Base-by-base conservation (phyloP, 2,797 vertebrate species). In the Pantherophis vulpinus region DNA sequence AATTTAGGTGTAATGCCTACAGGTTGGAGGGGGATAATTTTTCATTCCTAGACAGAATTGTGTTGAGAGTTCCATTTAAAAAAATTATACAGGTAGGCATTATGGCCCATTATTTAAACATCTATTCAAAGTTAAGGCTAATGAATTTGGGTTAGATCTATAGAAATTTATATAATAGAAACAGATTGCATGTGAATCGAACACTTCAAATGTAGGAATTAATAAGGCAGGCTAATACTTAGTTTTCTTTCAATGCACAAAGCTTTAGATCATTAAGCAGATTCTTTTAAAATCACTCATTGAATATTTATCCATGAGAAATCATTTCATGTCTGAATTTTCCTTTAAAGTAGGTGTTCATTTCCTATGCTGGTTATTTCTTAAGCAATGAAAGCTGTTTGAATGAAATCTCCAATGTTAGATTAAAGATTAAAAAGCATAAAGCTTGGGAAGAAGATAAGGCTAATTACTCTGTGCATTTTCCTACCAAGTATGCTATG, bases 331-430 rank as follows among this genome's bases (percentile, higher is more conserved):
- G 93, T 97, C 95, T 94, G 96, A 95, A 93, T 94, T 70, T 70
- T 94, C 59, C 59, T 86, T 87, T 89, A 88, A 95, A 89, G 59
- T 87, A 96, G 88, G 0, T 92, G 93, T 95, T 94, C 89, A 96
- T 95, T 97, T 96, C 94, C 95, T 94, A 96, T 96, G 93, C 90
- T 97, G 95, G 95, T 97, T 93, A 93, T 94, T 95, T 89, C 58
- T 95, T 93, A 95, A 96, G 94, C 95, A 96, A 96, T 51, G 94
- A 89, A 96, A 94, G 94, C 91, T 94, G 88, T 92, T 59, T 91
- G 74, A 55, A 83, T 90, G 94, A 96, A 97, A 95, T 94, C 94
- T 94, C 93, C 92, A 94, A 95, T 87, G 95, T 94, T 94, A 93
- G 11, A 16, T 86, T 37, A 83, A n/a, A 79, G 13, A 83, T 79